Conservation (phyloP, 2,797 vertebrate genomes). For the Oryzias dopingdopingensis region DNA sequence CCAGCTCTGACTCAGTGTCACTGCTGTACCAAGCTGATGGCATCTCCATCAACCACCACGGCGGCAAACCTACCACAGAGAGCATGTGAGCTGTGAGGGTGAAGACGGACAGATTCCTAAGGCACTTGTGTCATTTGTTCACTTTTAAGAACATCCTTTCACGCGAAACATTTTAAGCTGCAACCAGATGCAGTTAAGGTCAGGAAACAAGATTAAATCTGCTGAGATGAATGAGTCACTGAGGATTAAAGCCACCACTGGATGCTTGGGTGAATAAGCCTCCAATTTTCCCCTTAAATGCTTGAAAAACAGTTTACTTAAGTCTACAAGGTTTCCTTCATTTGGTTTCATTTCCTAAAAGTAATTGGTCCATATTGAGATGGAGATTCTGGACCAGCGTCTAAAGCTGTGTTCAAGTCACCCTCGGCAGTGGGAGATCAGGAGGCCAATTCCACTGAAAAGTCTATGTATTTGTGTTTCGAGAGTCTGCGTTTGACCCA, state of each 20-base stretch:
- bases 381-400: background rate
- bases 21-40: constrained; percentile 60
- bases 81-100: constrained; percentile 2
- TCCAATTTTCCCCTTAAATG: constrained; percentile 47
- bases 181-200: constrained; percentile 41
- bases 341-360: constrained; percentile 26
- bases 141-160: constrained; percentile 24
- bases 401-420: background rate
- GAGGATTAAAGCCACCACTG: constrained; percentile 48
- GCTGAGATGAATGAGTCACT: constrained; percentile 62
- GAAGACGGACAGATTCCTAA: background rate
- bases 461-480: too few species aligned
- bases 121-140: constrained; percentile 4
- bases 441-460: too few species aligned
- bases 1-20: constrained; percentile 63
- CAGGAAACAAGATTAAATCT: constrained; percentile 61
- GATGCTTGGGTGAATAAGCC: constrained; percentile 51
- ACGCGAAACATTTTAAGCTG: constrained; percentile 51
- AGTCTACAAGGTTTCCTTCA: constrained; percentile 26
- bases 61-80: constrained; percentile 55
- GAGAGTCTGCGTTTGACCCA: too few species aligned
- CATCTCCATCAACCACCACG: constrained; percentile 39
- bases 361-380: constrained; percentile 6
- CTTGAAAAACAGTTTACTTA: constrained; percentile 1
- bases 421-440: too few species aligned